Base-by-base conservation (phyloP, 2,797 vertebrate genomes). In the Naso thynnoides region DNA sequence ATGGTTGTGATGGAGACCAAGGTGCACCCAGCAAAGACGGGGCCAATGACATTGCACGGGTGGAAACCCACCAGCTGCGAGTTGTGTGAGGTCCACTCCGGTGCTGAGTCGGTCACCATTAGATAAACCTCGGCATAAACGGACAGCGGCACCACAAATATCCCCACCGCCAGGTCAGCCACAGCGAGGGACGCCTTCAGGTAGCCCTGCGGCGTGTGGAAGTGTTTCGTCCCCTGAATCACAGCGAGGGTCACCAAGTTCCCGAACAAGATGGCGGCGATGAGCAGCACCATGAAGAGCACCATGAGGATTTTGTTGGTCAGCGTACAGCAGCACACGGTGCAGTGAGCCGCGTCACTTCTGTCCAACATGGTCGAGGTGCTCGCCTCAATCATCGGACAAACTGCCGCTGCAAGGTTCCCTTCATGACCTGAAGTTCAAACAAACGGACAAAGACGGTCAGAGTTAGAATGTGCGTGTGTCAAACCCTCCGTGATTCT, bases 1-100 rank as follows among this genome's bases (percentile, higher is more conserved):
- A 96, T 95, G 14, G 95, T 96, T 0, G 92, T 93, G 48, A 95
- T 95, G 71, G 95, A 96, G 27, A 96, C 95, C 19, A 95, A 76
- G 2, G 94, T 96, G 88, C 95, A 95, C 0, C 95, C 95, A 0
- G 95, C 95, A 21, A 96, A 96, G 64, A 95, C 82, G 1, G 94
- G 94, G 0, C 94, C 95, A 0, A 95, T 91, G 1, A 95, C 24
- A 53, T 67, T 90, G 60, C 95, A 96, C 0, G 95, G 95, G 79
- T 95, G 95, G 82, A 95, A 93, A 59, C 77, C 63, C 10, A 89
- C 78, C 0, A 36, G 63, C 44, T 91, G 90, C 0, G 94, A 95
- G 86, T 91, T 93, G 49, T 81, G 82, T 0, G 49, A 70, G 0
- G 89, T 92, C 92, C 93, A 94, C 48, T 88, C 88, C 0, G 92